These are phyloP conservation scores for Melinaea menophilus DNA, from an alignment of 2,888 invertebrate species.

Conservation along the genomic window DNA sequence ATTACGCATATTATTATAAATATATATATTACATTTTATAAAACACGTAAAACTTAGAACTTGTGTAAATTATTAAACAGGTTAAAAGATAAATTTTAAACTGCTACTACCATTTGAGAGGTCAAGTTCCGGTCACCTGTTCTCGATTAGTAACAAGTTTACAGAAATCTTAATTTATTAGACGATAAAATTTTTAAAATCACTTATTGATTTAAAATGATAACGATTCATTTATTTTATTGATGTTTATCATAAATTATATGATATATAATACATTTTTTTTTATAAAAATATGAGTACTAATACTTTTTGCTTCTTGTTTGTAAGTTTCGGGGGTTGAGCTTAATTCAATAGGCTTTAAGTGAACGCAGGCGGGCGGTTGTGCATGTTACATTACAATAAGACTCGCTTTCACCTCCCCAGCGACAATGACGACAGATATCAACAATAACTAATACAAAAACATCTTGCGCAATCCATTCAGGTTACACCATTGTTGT, in stretches of 20 bases:
- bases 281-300: no score
- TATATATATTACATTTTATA: background rate
- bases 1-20: background rate
- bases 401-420: conserved; percentile 67
- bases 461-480: conserved; percentile 66
- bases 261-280: background rate
- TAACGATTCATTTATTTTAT: background rate
- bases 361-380: conserved; percentile 31
- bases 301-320: no score
- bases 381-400: conserved; percentile 34
- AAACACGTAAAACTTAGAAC: no score
- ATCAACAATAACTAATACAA: conserved; percentile 48
- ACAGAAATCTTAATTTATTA: background rate
- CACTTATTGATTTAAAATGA: background rate
- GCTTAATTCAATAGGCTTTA: conserved; percentile 24
- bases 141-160: conserved; percentile 4
- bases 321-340: background rate
- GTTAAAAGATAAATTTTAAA: no score
- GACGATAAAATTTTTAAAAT: background rate
- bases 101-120: background rate
- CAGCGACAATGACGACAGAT: conserved; percentile 50
- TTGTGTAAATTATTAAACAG: no score
- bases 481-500: conserved; percentile 59
- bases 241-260: background rate
- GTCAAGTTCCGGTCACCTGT: background rate